Evolutionary conservation across 2,113 vertebrate species (phyloP).

Genomic region (Anoura caudifer): DNA sequence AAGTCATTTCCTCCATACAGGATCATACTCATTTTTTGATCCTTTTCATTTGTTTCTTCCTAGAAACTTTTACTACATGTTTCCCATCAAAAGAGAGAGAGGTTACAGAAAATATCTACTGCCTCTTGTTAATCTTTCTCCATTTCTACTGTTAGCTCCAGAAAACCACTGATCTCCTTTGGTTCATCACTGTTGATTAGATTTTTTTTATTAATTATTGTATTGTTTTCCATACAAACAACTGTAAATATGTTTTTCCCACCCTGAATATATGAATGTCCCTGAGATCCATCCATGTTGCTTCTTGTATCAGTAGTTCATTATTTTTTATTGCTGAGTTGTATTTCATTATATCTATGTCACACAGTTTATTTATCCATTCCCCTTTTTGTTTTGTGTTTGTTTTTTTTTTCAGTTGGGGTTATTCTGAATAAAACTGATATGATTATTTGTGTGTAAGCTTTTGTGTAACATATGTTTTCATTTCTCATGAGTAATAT

Average conservation of each 20-base stretch:
- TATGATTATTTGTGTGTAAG: background rate
- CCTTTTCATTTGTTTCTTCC: background rate
- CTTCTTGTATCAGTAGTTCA: background rate
- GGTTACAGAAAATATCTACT: background rate
- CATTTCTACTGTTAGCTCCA: background rate
- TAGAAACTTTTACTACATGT: background rate
- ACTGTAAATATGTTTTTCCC: background rate
- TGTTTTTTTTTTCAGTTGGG: background rate
- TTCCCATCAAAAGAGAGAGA: background rate
- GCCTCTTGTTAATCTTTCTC: background rate
- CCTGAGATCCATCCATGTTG: background rate
- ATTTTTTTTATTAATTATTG: background rate
- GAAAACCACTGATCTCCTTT: background rate
- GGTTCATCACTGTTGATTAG: background rate
- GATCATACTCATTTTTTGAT: background rate
- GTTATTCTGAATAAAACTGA: background rate
- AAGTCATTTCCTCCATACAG: background rate
- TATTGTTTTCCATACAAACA: background rate
- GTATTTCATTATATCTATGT: background rate
- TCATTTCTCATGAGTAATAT: background rate
- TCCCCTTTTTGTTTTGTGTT: background rate
- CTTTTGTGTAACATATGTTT: background rate
- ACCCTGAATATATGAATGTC: background rate
- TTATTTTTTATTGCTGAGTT: background rate
- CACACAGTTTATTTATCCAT: background rate